A percentile compares a stretch with the other conserved stretches of the same genome.
phyloP scores from a whole-genome alignment of 2,113 vertebrate species.

The Aptenodytes patagonicus region DNA sequence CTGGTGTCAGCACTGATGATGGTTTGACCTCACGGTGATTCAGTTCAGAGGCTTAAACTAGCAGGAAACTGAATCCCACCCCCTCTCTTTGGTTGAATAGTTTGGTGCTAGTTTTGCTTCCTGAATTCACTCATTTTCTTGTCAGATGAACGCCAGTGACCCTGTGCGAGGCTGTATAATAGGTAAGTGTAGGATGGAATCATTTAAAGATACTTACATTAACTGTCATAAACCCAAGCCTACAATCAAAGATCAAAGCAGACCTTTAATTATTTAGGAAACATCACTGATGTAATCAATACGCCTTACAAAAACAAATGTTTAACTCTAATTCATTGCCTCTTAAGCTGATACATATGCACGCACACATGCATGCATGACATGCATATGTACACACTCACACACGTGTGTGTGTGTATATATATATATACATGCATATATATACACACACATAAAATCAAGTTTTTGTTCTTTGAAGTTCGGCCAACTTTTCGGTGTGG shows the following conservation, averaged over 20 bases:
- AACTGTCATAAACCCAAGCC: conserved; percentile 35
- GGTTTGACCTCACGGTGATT: background rate
- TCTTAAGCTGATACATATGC: background rate
- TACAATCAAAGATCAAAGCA: conserved; percentile 53
- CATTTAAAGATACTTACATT: background rate
- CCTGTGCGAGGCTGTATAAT: background rate
- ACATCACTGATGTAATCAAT: conserved; percentile 54
- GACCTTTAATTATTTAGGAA: conserved; percentile 56
- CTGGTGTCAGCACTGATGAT: background rate
- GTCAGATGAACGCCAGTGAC: conserved; percentile 19
- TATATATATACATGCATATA: too few species aligned
- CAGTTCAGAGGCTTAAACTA: background rate
- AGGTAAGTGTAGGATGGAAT: background rate
- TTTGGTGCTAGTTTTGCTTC: background rate
- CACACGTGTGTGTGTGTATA: accelerated
- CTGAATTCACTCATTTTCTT: conserved; percentile 36
- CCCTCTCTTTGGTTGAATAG: background rate
- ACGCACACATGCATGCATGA: background rate
- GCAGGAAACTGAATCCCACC: background rate
- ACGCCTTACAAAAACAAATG: conserved; percentile 2
- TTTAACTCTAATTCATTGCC: background rate
- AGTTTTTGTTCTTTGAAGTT: conserved; percentile 29
- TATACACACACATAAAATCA: background rate
- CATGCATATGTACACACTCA: background rate
- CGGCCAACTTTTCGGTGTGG: background rate